Conservation (phyloP, 2,113 vertebrate species). For the Chaetorhynchus papuensis region DNA sequence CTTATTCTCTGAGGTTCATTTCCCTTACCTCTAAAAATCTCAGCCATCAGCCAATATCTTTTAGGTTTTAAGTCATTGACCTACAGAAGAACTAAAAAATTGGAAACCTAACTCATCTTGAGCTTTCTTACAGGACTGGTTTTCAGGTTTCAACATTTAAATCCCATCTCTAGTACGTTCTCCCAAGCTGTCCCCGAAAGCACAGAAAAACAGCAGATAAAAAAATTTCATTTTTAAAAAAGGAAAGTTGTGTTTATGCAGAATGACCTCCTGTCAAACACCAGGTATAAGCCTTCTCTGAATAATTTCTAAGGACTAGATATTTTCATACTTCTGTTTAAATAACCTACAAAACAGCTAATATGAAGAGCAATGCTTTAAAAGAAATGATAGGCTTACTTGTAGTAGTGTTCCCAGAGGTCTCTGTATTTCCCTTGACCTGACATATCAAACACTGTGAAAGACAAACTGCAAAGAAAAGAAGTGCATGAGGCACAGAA, state of each 20-base stretch:
- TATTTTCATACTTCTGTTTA: not conserved
- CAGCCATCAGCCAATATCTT: not conserved
- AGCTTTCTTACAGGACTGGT: not conserved
- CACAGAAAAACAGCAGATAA: not conserved
- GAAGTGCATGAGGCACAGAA: not conserved
- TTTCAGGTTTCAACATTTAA: not conserved
- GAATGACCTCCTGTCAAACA: not conserved
- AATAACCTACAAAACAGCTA: not conserved
- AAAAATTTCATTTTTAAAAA: not conserved
- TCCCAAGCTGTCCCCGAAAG: not conserved
- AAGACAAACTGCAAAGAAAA: constrained; percentile 83
- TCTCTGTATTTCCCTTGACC: constrained; percentile 98
- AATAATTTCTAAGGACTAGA: not conserved
- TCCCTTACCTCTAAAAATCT: not conserved
- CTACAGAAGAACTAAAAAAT: not conserved
- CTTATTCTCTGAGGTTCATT: not conserved
- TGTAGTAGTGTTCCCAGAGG: constrained; percentile 99
- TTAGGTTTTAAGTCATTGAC: not conserved
- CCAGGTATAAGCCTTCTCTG: not conserved
- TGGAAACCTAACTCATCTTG: not conserved
- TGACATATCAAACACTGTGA: constrained; percentile 99
- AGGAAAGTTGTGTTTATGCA: not conserved
- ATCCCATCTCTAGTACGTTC: not conserved
- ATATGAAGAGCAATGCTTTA: not conserved
- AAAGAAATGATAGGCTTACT: constrained; percentile 77